Percentiles rank a stretch among this genome's conserved stretches.
These are phyloP conservation scores for Ormyrus pomaceus DNA, from an alignment of 2,888 invertebrate genomes.

Conservation along the genomic window DNA sequence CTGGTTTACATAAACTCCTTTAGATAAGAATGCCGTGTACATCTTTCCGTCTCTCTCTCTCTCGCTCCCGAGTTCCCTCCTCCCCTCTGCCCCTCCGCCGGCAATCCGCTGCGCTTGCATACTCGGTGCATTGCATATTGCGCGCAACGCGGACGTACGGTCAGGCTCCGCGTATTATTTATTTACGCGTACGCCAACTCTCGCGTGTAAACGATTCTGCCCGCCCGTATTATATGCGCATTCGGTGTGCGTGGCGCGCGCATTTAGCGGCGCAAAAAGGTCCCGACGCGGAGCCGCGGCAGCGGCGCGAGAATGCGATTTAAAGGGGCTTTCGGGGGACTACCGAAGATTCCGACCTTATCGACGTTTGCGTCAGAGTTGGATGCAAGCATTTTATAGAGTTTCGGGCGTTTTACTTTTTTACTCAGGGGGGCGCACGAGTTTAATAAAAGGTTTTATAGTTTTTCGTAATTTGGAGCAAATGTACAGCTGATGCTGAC, in stretches of 20 bases:
- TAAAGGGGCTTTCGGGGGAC: too few species aligned
- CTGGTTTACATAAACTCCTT: constrained; percentile 57
- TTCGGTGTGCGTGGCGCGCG: neutral
- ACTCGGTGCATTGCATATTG: constrained; percentile 43
- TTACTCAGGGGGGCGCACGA: too few species aligned
- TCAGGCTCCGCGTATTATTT: constrained; percentile 36
- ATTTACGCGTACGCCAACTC: constrained; percentile 3
- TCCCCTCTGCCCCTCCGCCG: constrained; percentile 38
- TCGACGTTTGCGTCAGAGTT: too few species aligned
- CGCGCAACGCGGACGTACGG: constrained; percentile 29
- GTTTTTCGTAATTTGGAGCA: too few species aligned
- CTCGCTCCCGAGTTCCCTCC: constrained; percentile 9
- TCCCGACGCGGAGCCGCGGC: too few species aligned
- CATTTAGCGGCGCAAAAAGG: neutral
- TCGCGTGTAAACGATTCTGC: neutral
- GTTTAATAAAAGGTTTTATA: too few species aligned
- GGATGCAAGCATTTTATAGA: too few species aligned
- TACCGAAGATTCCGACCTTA: too few species aligned
- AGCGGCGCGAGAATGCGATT: too few species aligned
- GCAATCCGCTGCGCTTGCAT: constrained; percentile 55
- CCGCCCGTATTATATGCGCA: constrained; percentile 2
- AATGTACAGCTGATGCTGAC: too few species aligned
- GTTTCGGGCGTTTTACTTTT: too few species aligned
- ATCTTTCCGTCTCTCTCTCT: constrained; percentile 27
- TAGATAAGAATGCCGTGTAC: constrained; percentile 51